These are phyloP conservation scores for Nematolebias whitei DNA, from an alignment of 2,113 vertebrate genomes.

Conservation along the genomic window DNA sequence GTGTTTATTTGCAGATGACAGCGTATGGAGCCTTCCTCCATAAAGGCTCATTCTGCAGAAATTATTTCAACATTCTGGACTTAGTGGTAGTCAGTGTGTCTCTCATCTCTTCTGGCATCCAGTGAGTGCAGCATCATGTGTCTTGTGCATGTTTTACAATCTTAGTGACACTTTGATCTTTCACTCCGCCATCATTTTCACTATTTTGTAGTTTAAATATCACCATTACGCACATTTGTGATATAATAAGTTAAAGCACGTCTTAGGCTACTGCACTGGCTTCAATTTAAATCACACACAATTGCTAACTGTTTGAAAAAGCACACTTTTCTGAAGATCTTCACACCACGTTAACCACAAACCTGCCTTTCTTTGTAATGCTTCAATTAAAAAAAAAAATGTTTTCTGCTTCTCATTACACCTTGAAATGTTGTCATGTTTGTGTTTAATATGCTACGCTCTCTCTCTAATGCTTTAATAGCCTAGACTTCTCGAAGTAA, in stretches of 20 bases:
- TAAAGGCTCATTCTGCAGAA: constrained; percentile 98
- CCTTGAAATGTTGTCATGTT: constrained; percentile 55
- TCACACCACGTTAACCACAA: constrained; percentile 51
- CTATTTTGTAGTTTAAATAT: constrained; percentile 5
- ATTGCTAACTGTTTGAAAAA: constrained; percentile 12
- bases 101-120: constrained; percentile 98
- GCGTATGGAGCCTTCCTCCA: constrained; percentile 98
- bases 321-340: constrained; percentile 46
- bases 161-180: background rate
- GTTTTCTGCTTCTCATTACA: constrained; percentile 40
- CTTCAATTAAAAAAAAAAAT: constrained; percentile 46
- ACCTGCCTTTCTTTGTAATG: constrained; percentile 40
- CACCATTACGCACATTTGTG: constrained; percentile 10
- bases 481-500: constrained; percentile 78
- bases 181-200: background rate
- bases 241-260: constrained; percentile 1
- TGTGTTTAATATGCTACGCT: constrained; percentile 72
- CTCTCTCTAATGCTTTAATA: constrained; percentile 75
- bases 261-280: constrained; percentile 10
- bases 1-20: constrained; percentile 86
- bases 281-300: constrained; percentile 14
- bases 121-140: constrained; percentile 84
- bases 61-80: constrained; percentile 99
- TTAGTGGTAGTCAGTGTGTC: constrained; percentile 98
- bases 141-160: constrained; percentile 13